These are phyloP conservation scores for Lithodes maja DNA, from an alignment of 2,888 invertebrate genomes.

Conservation along the genomic window DNA sequence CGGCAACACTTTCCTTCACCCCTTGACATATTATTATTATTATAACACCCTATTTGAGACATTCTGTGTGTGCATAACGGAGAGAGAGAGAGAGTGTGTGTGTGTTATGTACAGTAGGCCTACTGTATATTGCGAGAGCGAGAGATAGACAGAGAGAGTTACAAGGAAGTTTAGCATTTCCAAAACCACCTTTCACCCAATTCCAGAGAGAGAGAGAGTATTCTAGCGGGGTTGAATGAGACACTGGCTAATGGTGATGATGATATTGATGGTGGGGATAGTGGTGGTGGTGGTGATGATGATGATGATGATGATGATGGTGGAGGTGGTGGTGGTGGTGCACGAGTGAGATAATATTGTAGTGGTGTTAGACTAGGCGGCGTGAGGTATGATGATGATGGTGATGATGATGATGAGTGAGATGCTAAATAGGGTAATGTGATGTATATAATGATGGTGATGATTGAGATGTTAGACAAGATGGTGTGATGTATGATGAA, in stretches of 20 bases:
- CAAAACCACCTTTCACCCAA: no score
- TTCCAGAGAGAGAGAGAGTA: no score
- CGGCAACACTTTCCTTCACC: neutral
- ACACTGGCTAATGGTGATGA: neutral
- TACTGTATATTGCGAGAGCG: no score
- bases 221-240: neutral
- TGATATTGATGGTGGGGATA: slow-evolving; percentile 20
- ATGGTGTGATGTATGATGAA: neutral
- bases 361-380: no score
- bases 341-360: no score
- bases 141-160: no score
- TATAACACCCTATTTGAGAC: no score
- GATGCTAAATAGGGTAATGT: no score
- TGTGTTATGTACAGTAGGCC: no score
- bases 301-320: slow-evolving; percentile 17
- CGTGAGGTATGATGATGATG: slow-evolving; percentile 1
- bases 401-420: neutral
- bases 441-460: neutral
- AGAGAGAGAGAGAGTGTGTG: no score
- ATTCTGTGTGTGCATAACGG: no score
- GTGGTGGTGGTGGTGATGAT: slow-evolving; percentile 10
- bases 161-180: no score
- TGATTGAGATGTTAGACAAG: neutral
- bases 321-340: slow-evolving; percentile 17
- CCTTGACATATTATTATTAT: neutral